A percentile compares a stretch with the other conserved stretches of the same genome.
Evolutionary conservation across 2,888 invertebrate species (phyloP).

Genomic region (Scaptomyza reducta): DNA sequence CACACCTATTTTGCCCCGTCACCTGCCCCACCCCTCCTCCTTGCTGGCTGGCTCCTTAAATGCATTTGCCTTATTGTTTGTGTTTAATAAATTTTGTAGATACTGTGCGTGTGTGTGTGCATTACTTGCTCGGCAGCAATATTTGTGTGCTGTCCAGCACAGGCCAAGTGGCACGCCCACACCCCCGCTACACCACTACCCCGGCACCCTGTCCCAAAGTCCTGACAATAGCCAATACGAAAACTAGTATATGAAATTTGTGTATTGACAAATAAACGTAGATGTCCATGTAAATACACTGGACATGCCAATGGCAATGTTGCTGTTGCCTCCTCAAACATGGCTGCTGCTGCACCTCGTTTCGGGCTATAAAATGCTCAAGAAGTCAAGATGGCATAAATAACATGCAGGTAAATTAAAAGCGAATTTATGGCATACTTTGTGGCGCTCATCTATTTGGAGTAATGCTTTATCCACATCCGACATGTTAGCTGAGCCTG

Average conservation of each 20-base stretch:
- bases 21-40: constrained; percentile 5
- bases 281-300: constrained; percentile 75
- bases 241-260: constrained; percentile 78
- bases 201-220: constrained; percentile 29
- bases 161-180: constrained; percentile 59
- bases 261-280: constrained; percentile 79
- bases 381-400: constrained; percentile 81
- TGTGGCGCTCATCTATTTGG: constrained; percentile 73
- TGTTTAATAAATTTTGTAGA: constrained; percentile 79
- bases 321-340: constrained; percentile 10
- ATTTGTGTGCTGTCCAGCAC: constrained; percentile 69
- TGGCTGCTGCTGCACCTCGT: constrained; percentile 22
- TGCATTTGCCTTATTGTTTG: constrained; percentile 80
- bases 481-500: constrained; percentile 10
- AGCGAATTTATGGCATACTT: constrained; percentile 80
- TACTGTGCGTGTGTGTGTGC: constrained; percentile 23
- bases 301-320: constrained; percentile 75
- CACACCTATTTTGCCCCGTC: constrained; percentile 54
- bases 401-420: constrained; percentile 82
- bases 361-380: constrained; percentile 58
- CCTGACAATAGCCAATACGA: constrained; percentile 49
- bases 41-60: constrained; percentile 64
- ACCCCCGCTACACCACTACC: constrained; percentile 31
- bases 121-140: constrained; percentile 59
- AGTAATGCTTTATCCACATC: constrained; percentile 43